Evolutionary conservation across 2,113 vertebrate species (phyloP), one percentile per base, ranked within the genome.

Genomic region (Cryptomyrus ogoouensis): DNA sequence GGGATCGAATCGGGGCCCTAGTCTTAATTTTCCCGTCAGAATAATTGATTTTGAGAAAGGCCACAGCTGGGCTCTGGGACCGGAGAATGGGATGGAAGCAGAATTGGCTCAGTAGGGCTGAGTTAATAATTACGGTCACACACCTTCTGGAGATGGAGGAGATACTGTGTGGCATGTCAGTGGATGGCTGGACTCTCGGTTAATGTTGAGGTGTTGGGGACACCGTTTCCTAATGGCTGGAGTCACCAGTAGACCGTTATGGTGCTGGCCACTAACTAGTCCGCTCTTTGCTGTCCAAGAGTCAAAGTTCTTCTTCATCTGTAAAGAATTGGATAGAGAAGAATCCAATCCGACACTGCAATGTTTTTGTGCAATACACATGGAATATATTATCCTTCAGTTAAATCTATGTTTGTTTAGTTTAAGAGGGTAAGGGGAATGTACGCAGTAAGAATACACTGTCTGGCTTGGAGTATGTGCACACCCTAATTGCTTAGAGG

Each of bases 41-140:
- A 87, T 87, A 87, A 87, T 87, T 53, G 85, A 87, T 87, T 53
- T 87, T 87, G 49, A 27, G 50, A 52, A 87, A 87, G 85, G 50
- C 44, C 85, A 56, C 85, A 52, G 50, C 85, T 87, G 85, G 85
- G 50, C 24, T 53, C 50, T 27, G 47, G 31, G 85, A 39, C 50
- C 27, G 50, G 50, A 53, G 49, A 87, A 53, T 35, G 13, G 47
- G 85, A 87, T 27, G 5, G 49, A 52, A 24, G 84, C 2, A 50
- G 49, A 53, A 87, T 87, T 19, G 47, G 85, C 85, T 87, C 49
- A 19, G 85, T 5, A 53, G 49, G 50, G n/a, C 47, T 87, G 49
- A 87, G 49, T 35, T 87, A 53, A 53, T 87, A 87, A 87, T 87
- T 87, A 53, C 1, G 49, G 50, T 53, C n/a, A n/a, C 27, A 56